Evolutionary conservation across 2,888 invertebrate genomes (phyloP), one percentile per base, ranked within the genome.

Genomic region (Cantharis rufa): DNA sequence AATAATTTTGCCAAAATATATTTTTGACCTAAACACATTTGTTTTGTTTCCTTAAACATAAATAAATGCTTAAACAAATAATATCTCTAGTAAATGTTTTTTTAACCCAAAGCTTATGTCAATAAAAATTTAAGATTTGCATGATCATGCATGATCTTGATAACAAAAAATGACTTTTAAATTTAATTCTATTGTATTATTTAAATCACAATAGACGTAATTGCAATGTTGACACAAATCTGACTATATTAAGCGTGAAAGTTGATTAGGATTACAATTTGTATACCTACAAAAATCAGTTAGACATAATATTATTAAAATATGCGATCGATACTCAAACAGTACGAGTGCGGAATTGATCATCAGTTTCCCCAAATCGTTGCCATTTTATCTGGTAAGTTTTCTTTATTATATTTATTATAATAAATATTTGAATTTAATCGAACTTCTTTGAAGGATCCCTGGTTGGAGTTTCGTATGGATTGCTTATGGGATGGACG

Each of bases 401-500:
- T 32, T 3, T 7, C 2, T n/a, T 48, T 27, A 62, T 2, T 64
- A 21, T 18, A 21, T 21, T 66, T 21, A 66, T 18, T 13, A 9
- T 18, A n/a, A n/a, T n/a, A n/a, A n/a, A n/a, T n/a, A 13, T 4
- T 28, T 32, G 4, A 2, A n/a, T 48, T 1, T 7, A n/a, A 48
- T n/a, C 1, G 0, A 48, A 32, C 3, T n/a, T 66, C 5, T 64
- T 85, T 87, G 63, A 82, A 88, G 88, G 85, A 66, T 84, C 86
- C 61, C 79, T 88, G 62, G 83, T 84, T 15, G 83, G 87, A 15
- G 83, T 88, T 15, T 84, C 84, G 21, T 84, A 85, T 80, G 87
- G 87, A 15, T 86, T 88, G 84, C 87, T 87, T 81, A 86, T 86
- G 85, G 91, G 91, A 71, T 92, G 92, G 92, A 90, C 92, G 10